Evolutionary conservation across 2,797 vertebrate species (phyloP).

Genomic region (Avahi laniger): DNA sequence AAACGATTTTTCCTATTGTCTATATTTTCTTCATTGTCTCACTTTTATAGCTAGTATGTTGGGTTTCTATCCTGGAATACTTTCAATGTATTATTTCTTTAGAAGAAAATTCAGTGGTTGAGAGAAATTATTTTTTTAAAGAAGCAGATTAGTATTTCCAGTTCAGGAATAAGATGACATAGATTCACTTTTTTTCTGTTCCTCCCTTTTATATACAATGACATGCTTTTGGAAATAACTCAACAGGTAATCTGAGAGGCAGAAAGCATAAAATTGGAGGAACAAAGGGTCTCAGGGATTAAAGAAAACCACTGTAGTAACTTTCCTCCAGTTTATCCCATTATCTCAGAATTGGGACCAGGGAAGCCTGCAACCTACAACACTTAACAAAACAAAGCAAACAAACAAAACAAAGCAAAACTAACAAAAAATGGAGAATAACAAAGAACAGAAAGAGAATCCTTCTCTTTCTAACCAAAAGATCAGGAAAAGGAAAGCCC

Average conservation of each 20-base stretch:
- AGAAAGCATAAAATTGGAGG: no score
- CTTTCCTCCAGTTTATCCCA: neutral
- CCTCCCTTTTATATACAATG: neutral
- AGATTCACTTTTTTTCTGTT: neutral
- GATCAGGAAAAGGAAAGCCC: neutral
- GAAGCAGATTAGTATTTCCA: neutral
- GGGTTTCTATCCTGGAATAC: neutral
- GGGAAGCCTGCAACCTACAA: neutral
- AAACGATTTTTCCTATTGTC: neutral
- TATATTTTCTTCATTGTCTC: neutral
- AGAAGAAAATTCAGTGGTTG: neutral
- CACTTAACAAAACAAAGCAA: neutral
- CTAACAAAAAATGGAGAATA: no score
- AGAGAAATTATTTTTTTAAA: neutral
- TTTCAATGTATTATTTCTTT: neutral
- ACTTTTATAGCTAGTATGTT: neutral
- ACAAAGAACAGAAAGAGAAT: neutral
- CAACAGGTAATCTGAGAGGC: neutral
- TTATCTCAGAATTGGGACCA: neutral
- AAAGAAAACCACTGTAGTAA: neutral
- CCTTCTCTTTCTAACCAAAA: neutral
- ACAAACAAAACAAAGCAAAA: neutral
- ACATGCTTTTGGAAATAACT: neutral
- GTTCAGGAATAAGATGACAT: neutral
- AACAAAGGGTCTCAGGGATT: neutral